Conservation (phyloP, 2,888 invertebrate species). For the Phania funesta region DNA sequence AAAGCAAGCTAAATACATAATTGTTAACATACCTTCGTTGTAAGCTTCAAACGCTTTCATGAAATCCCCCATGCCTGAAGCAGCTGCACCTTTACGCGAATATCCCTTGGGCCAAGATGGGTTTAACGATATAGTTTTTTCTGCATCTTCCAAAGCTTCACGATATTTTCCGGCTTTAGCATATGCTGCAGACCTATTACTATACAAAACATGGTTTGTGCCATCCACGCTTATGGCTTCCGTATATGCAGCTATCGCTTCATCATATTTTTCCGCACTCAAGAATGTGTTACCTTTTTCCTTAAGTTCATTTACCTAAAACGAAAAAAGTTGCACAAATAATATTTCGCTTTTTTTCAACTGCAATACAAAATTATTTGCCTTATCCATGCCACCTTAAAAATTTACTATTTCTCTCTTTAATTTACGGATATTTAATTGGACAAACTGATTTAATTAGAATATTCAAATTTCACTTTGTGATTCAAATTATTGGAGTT, state of each 20-base stretch:
- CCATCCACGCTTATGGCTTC: constrained; percentile 90
- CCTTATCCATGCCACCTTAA: constrained; percentile 70
- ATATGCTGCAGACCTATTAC: constrained; percentile 95
- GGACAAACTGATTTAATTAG: too few species aligned
- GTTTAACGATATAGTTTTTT: constrained; percentile 89
- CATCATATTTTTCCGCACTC: constrained; percentile 87
- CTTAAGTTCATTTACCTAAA: constrained; percentile 89
- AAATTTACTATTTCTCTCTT: not conserved
- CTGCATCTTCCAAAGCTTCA: constrained; percentile 91
- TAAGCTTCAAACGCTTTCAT: constrained; percentile 90
- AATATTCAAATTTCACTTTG: too few species aligned
- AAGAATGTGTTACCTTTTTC: constrained; percentile 93
- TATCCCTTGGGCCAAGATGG: constrained; percentile 94
- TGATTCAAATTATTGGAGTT: too few species aligned
- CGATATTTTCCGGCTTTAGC: constrained; percentile 89
- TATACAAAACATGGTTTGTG: constrained; percentile 92
- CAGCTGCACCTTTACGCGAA: constrained; percentile 92
- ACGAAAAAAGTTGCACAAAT: not conserved
- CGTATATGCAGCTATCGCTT: constrained; percentile 90
- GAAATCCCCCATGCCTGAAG: constrained; percentile 87
- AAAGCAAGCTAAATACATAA: not conserved
- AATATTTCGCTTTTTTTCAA: not conserved
- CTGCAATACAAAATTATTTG: constrained; percentile 19
- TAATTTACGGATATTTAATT: constrained; percentile 3
- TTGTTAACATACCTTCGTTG: constrained; percentile 82